phyloP scores from a whole-genome alignment of 2,113 vertebrate species.

The Ageneiosus marmoratus region DNA sequence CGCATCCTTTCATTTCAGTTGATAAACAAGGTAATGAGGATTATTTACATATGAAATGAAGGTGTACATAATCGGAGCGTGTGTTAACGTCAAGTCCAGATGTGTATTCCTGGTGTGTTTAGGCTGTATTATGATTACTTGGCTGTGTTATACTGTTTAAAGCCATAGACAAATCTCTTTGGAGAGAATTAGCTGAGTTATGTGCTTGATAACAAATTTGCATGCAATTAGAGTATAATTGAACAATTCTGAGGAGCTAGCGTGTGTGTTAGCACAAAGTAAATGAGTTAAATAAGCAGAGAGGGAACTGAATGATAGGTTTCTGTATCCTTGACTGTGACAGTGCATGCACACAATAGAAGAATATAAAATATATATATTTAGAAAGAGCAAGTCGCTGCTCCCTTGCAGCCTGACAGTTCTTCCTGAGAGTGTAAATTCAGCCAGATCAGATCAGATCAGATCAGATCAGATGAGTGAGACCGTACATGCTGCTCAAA shows the following conservation, averaged over 20 bases:
- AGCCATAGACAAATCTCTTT: conserved; percentile 25
- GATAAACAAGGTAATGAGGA: not conserved
- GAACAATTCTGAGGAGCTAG: conserved; percentile 34
- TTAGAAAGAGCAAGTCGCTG: conserved; percentile 34
- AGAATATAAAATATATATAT: not conserved
- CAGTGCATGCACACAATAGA: conserved; percentile 1
- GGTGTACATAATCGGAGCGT: not conserved
- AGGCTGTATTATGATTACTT: not conserved
- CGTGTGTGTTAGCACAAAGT: conserved; percentile 15
- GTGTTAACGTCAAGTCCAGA: conserved; percentile 10
- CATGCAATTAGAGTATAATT: conserved; percentile 48
- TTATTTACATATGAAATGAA: conserved; percentile 12
- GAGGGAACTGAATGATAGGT: not conserved
- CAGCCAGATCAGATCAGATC: not conserved
- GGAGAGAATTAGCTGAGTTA: conserved; percentile 40
- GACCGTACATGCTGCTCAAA: not conserved
- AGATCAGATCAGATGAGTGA: conserved; percentile 5
- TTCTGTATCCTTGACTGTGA: not conserved
- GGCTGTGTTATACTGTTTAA: conserved; percentile 5
- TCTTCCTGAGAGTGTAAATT: not conserved
- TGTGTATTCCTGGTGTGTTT: not conserved
- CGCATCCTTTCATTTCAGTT: conserved; percentile 5
- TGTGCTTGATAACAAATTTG: conserved; percentile 44
- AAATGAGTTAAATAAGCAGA: conserved; percentile 32
- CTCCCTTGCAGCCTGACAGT: conserved; percentile 33